These are phyloP conservation scores for Himalopsyche anomala DNA, from an alignment of 2,888 invertebrate species.

Conservation along the genomic window DNA sequence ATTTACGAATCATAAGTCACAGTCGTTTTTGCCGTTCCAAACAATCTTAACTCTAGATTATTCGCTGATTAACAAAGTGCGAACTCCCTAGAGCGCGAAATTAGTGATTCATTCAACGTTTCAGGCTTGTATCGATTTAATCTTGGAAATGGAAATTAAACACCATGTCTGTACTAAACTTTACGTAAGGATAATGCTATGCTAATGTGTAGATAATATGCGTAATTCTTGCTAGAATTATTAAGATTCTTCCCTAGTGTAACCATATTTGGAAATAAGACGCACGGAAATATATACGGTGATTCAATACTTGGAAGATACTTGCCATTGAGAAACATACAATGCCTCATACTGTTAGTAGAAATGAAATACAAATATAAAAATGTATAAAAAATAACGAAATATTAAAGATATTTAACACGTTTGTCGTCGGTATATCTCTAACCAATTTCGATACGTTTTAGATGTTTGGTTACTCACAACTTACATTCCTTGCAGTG, in stretches of 20 bases:
- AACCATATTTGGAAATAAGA: no score
- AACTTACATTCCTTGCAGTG: no score
- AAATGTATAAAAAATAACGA: no score
- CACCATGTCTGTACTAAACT: constrained; percentile 28
- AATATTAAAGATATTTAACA: no score
- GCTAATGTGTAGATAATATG: constrained; percentile 40
- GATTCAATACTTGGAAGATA: no score
- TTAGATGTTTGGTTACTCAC: no score
- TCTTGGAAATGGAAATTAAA: constrained; percentile 42
- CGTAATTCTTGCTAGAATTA: constrained; percentile 37
- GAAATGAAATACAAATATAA: no score
- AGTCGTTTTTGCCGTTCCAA: constrained; percentile 29
- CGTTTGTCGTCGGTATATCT: no score
- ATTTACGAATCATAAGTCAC: constrained; percentile 40
- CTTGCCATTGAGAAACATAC: no score
- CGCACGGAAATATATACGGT: no score
- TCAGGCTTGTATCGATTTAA: constrained; percentile 35
- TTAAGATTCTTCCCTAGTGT: constrained; percentile 7
- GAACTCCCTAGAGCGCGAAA: constrained; percentile 36
- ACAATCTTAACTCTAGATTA: constrained; percentile 25
- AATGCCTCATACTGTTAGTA: no score
- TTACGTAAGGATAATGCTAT: constrained; percentile 28
- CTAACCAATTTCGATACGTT: no score
- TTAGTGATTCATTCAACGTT: constrained; percentile 34
- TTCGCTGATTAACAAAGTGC: constrained; percentile 41